Evolutionary conservation across 2,113 vertebrate genomes (phyloP).

Genomic region (Poecilia latipinna): DNA sequence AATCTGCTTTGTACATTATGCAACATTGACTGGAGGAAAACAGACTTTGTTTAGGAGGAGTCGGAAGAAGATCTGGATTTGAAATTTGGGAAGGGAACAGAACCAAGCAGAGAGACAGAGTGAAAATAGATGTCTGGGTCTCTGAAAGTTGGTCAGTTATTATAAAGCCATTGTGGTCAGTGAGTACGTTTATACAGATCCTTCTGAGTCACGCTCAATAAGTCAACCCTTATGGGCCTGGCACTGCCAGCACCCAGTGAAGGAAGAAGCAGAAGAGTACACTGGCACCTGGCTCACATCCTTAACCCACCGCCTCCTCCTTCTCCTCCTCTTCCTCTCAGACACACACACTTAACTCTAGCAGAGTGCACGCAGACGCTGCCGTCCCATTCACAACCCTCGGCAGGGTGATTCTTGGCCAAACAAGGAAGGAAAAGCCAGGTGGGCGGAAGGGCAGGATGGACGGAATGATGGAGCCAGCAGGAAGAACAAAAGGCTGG

Average conservation of each 20-base stretch:
- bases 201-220: constrained; percentile 76
- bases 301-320: constrained; percentile 57
- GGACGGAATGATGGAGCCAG: constrained; percentile 55
- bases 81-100: constrained; percentile 54
- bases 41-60: constrained; percentile 29
- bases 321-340: constrained; percentile 35
- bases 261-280: constrained; percentile 60
- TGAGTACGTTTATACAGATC: constrained; percentile 68
- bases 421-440: constrained; percentile 68
- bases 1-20: constrained; percentile 16
- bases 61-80: constrained; percentile 47
- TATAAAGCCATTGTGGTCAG: constrained; percentile 78
- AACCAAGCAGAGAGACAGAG: constrained; percentile 61
- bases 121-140: constrained; percentile 77
- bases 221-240: constrained; percentile 73
- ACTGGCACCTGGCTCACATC: constrained; percentile 69
- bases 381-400: constrained; percentile 63
- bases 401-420: constrained; percentile 61
- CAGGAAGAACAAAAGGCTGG: constrained; percentile 53
- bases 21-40: constrained; percentile 20
- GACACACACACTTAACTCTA: constrained; percentile 47
- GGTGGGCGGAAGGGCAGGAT: constrained; percentile 67
- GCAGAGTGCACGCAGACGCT: constrained; percentile 57
- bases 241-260: constrained; percentile 44
- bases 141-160: constrained; percentile 70